A percentile compares a stretch with the other conserved stretches of the same genome.
Evolutionary conservation across 2,888 invertebrate species (phyloP).

Genomic region (Choreutis nemorana): DNA sequence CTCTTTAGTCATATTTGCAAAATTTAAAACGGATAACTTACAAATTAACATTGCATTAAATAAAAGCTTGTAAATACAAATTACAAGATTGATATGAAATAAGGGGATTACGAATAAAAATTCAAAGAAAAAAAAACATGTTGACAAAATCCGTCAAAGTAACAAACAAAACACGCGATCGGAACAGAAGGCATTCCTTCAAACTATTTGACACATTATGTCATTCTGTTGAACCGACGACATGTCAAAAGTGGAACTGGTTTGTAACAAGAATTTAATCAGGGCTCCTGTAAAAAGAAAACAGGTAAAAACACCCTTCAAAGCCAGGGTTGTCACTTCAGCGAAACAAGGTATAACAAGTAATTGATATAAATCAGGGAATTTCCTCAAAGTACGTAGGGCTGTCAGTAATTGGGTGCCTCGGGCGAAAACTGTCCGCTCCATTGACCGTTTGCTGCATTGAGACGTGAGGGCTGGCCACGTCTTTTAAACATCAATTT

Average conservation of each 20-base stretch:
- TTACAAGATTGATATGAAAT: too few relatives aligned
- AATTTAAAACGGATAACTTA: too few relatives aligned
- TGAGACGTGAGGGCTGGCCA: background rate
- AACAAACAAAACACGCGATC: too few relatives aligned
- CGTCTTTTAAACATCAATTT: background rate
- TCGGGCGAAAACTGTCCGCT: conserved; percentile 23
- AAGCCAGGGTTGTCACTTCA: conserved; percentile 18
- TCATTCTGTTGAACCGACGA: conserved; percentile 18
- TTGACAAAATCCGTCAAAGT: too few relatives aligned
- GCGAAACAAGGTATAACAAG: conserved; percentile 19
- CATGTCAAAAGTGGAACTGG: conserved; percentile 18
- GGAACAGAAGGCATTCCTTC: background rate
- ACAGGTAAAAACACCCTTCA: conserved; percentile 8
- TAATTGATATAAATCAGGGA: conserved; percentile 35
- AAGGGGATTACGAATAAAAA: too few relatives aligned
- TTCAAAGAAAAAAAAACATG: too few relatives aligned
- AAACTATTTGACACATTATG: conserved; percentile 17
- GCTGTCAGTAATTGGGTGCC: conserved; percentile 35
- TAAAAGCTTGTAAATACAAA: too few relatives aligned
- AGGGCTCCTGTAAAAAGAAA: conserved; percentile 21
- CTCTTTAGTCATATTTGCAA: too few relatives aligned
- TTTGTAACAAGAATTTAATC: conserved; percentile 31
- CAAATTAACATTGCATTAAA: too few relatives aligned
- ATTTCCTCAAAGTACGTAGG: conserved; percentile 24
- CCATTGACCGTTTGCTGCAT: conserved; percentile 23